Base-by-base conservation (phyloP, 1,140 invertebrate species). In the Solenopsis fugax region DNA sequence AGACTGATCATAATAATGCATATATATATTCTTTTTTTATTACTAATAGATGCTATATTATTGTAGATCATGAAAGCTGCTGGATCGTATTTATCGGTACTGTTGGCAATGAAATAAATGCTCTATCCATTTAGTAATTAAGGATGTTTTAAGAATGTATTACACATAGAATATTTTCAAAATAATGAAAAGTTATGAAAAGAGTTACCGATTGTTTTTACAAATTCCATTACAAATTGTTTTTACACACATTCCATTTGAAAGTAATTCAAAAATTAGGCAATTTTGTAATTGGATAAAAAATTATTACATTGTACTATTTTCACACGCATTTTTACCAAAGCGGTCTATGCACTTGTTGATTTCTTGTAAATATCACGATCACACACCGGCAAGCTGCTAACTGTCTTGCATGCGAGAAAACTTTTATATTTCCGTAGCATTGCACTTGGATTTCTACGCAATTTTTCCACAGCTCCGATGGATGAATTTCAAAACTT, bases 21-120 rank as follows among this genome's bases (percentile, higher is more conserved):
- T 12, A 52, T 21, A 34, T 18, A 78, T 29, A 29, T 29, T 78
- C 37, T 16, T 52, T 37, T 1, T 65, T 78, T 52, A 37, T 45
- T 10, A 18, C 0, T 56, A 41, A 48, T 10, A 37, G 4, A 9
- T 52, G 0, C 13, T 24, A 67, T 4, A 41, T 37, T 80, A 3
- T 87, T 90, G n/a, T 75, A 87, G 89, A 90, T 90, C 34, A 60
- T 90, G 60, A 90, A 87, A 52, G 81, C 88, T 6, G 89, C 89
- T 4, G 89, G 67, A 41, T 90, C 89, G 2, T 90, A 90, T 21
- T 52, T 89, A 7, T 90, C 89, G 2, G 80, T 90, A 29, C 58
- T 90, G 2, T 29, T 85, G 12, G 86, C 89, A 56, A 85, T 89
- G 86, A 77, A 64, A 45, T 85, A 12, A 88, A 41, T 2, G 13